These are phyloP conservation scores for Saccostrea echinata DNA, from an alignment of 1,140 invertebrate genomes.

Conservation along the genomic window DNA sequence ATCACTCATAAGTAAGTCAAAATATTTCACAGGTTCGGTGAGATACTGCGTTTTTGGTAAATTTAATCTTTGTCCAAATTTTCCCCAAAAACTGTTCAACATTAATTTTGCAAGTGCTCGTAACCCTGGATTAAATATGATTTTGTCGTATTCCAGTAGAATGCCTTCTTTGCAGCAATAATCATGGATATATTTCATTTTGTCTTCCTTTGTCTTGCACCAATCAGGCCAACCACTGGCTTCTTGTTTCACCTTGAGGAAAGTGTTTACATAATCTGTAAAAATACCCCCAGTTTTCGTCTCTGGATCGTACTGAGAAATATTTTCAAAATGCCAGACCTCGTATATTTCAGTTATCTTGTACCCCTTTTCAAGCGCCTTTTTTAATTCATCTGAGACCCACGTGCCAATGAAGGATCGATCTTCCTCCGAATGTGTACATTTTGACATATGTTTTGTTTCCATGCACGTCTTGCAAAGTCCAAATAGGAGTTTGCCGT, in stretches of 20 bases:
- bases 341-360: constrained; percentile 49
- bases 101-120: constrained; percentile 63
- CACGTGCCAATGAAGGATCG: constrained; percentile 20
- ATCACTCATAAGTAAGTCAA: constrained; percentile 9
- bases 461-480: constrained; percentile 44
- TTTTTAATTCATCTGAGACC: constrained; percentile 16
- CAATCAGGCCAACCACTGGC: constrained; percentile 49
- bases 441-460: constrained; percentile 10
- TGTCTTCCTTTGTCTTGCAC: constrained; percentile 53
- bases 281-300: constrained; percentile 47
- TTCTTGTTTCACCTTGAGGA: constrained; percentile 64
- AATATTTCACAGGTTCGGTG: constrained; percentile 41
- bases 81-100: constrained; percentile 69
- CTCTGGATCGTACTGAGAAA: constrained; percentile 55
- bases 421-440: not conserved
- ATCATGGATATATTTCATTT: constrained; percentile 72
- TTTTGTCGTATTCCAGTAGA: constrained; percentile 71
- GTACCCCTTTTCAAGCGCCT: constrained; percentile 46
- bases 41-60: constrained; percentile 71
- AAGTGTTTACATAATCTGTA: constrained; percentile 58
- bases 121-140: constrained; percentile 76
- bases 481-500: constrained; percentile 44
- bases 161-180: constrained; percentile 76
- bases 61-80: constrained; percentile 60
- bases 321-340: constrained; percentile 49